Evolutionary conservation across 2,113 vertebrate genomes (phyloP).

Genomic region (Sinocyclocheilus grahami): DNA sequence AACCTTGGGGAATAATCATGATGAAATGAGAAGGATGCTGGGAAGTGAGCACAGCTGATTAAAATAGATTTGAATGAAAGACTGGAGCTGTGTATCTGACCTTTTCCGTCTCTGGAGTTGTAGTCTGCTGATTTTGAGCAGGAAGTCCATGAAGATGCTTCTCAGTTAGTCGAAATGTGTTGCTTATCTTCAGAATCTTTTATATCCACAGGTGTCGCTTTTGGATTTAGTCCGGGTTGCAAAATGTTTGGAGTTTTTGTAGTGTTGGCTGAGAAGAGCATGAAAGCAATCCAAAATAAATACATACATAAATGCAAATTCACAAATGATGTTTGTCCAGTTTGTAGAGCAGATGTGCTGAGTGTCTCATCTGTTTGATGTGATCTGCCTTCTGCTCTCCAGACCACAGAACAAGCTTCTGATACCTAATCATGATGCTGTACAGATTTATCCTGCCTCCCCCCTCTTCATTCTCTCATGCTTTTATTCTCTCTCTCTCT

Average conservation of each 20-base stretch:
- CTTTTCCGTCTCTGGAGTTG: constrained; percentile 43
- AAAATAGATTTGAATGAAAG: constrained; percentile 32
- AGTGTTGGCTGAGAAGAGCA: background rate
- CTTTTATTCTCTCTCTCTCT: constrained; percentile 16
- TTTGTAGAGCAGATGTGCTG: constrained; percentile 36
- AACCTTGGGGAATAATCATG: constrained; percentile 47
- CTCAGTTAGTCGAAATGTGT: background rate
- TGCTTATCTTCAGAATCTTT: background rate
- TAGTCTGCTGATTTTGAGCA: constrained; percentile 26
- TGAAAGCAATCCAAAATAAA: constrained; percentile 7
- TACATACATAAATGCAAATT: constrained; percentile 31
- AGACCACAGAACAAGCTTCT: constrained; percentile 48
- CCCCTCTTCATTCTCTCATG: constrained; percentile 42
- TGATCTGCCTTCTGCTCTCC: constrained; percentile 53
- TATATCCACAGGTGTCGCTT: constrained; percentile 22
- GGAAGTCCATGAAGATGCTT: constrained; percentile 30
- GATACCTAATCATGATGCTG: constrained; percentile 57
- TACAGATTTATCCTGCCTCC: constrained; percentile 56
- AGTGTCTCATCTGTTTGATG: constrained; percentile 45
- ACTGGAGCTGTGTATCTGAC: constrained; percentile 36
- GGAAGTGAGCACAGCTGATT: constrained; percentile 25
- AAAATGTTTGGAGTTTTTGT: constrained; percentile 1
- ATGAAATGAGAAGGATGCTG: constrained; percentile 44
- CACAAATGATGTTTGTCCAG: constrained; percentile 40
- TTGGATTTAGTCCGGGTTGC: constrained; percentile 16